These are phyloP conservation scores for Acinonyx jubatus DNA, from an alignment of 2,113 vertebrate genomes.

Conservation along the genomic window DNA sequence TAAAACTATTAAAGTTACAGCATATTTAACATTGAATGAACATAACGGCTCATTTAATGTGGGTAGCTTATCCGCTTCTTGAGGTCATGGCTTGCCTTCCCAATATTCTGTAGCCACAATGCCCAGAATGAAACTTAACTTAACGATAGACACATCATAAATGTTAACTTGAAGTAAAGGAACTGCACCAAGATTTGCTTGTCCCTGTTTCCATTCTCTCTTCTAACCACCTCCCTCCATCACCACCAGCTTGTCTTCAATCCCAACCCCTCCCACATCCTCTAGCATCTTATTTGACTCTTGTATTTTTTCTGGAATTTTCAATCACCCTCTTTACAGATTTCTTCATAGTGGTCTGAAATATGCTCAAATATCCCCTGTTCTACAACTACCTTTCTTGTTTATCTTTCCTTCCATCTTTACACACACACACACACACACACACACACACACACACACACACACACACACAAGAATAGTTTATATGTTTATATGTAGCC, in stretches of 20 bases:
- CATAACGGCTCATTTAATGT: not conserved
- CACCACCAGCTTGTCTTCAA: not conserved
- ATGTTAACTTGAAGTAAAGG: not conserved
- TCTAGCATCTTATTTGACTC: not conserved
- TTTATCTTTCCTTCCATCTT: not conserved
- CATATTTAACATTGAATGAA: not conserved
- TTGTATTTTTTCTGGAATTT: not conserved
- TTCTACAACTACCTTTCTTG: not conserved
- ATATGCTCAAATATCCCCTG: not conserved
- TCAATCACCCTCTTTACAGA: not conserved
- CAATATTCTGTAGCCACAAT: not conserved
- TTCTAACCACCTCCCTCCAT: not conserved
- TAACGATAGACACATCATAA: not conserved
- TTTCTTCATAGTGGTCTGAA: not conserved
- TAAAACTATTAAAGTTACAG: constrained; percentile 32
- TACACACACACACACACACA: too few species aligned
- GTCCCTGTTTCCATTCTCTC: not conserved
- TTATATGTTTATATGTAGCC: not conserved
- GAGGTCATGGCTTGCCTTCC: not conserved
- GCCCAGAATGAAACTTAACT: not conserved
- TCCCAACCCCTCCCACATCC: not conserved
- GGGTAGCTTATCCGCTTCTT: not conserved
- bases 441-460: too few species aligned
- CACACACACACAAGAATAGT: not conserved
- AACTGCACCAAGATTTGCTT: not conserved